Evolutionary conservation across 2,113 vertebrate genomes (phyloP).

Genomic region (Gnathochromis pfefferi): DNA sequence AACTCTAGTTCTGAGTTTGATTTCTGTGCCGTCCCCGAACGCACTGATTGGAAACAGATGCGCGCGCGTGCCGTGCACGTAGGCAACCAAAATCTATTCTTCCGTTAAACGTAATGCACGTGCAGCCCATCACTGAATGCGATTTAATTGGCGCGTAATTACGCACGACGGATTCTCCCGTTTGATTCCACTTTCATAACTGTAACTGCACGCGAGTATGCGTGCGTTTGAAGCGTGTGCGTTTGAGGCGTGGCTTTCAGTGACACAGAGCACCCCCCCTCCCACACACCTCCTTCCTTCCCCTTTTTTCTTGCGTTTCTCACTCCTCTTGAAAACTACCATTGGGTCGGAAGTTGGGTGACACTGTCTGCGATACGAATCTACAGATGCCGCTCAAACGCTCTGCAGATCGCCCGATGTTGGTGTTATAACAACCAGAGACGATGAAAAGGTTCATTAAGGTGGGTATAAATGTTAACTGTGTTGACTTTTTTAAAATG

Average conservation of each 20-base stretch:
- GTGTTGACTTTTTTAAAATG: not conserved
- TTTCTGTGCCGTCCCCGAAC: not conserved
- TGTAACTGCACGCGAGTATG: not conserved
- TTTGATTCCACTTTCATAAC: not conserved
- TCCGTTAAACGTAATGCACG: not conserved
- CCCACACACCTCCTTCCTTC: not conserved
- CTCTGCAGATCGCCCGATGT: not conserved
- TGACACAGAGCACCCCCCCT: not conserved
- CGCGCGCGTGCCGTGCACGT: not conserved
- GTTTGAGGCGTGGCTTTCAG: slow-evolving; percentile 43
- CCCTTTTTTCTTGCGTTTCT: not conserved
- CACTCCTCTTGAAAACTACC: slow-evolving; percentile 22
- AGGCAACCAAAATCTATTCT: not conserved
- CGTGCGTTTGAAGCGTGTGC: not conserved
- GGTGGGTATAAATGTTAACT: not conserved
- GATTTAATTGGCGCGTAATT: slow-evolving; percentile 34
- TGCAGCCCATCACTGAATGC: not conserved
- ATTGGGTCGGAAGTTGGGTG: not conserved
- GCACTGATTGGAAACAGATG: not conserved
- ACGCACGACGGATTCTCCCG: not conserved
- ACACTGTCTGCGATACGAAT: not conserved
- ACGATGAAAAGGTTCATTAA: not conserved
- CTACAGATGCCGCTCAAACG: not conserved
- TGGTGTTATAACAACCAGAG: not conserved
- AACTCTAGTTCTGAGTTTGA: not conserved